These are phyloP conservation scores for Falco punctatus DNA, from an alignment of 2,113 vertebrate species.

Conservation along the genomic window DNA sequence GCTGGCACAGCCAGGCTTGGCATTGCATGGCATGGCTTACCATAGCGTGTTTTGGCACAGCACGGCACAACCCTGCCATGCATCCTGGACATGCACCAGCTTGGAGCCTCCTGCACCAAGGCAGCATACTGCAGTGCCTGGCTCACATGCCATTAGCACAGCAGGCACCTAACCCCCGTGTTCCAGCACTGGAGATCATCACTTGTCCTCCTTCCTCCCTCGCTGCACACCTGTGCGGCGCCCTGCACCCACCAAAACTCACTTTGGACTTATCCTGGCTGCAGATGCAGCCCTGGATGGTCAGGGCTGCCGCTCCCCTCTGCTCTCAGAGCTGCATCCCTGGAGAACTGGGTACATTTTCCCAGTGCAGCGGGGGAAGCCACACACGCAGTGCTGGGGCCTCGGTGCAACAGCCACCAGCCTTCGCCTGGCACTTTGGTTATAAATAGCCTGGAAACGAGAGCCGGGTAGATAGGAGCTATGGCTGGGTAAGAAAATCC, in stretches of 20 bases:
- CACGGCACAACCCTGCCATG: neutral
- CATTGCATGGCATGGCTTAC: too few species aligned
- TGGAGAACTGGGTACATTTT: fast-evolving
- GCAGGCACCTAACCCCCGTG: neutral
- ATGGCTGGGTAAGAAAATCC: neutral
- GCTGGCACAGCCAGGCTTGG: neutral
- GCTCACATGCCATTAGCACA: fast-evolving
- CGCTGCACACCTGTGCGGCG: neutral
- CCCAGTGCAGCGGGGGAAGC: neutral
- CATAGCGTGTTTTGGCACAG: neutral
- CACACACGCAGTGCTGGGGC: neutral
- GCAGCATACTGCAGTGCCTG: fast-evolving
- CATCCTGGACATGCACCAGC: neutral
- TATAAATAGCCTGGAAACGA: conserved; percentile 47
- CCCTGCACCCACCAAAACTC: neutral
- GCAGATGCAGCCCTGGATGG: neutral
- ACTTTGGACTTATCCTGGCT: neutral
- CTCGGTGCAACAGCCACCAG: neutral
- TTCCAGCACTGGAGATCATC: neutral
- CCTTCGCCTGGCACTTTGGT: neutral
- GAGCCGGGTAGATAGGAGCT: conserved; percentile 15
- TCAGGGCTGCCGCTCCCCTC: neutral
- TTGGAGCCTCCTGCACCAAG: neutral
- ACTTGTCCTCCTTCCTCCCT: neutral
- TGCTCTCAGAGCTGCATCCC: fast-evolving